phyloP scores from a whole-genome alignment of 2,113 vertebrate species.

The Serinus canaria region DNA sequence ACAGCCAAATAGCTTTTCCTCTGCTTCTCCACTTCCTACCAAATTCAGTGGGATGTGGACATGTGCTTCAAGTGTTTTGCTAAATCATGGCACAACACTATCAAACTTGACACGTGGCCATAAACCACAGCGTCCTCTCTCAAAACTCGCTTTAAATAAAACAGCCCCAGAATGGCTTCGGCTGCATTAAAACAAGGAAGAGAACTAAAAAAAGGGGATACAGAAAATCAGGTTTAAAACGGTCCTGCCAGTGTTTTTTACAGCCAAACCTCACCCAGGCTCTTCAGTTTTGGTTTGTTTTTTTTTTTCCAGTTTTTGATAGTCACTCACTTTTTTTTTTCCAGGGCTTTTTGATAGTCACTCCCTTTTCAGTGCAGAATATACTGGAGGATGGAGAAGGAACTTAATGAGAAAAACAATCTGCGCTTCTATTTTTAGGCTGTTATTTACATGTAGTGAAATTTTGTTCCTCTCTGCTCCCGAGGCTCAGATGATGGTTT shows the following conservation, averaged over 20 bases:
- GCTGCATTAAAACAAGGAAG: background rate
- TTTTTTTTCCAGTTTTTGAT: background rate
- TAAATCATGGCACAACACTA: constrained; percentile 50
- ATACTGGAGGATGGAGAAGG: background rate
- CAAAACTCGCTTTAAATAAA: constrained; percentile 34
- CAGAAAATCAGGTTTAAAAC: background rate
- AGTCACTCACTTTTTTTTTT: no score
- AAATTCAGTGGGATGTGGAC: constrained; percentile 31
- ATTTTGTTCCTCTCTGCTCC: constrained; percentile 22
- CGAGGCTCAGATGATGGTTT: background rate
- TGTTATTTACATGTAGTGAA: constrained; percentile 53
- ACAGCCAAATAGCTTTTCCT: background rate
- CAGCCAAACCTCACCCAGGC: background rate
- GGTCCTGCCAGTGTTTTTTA: background rate
- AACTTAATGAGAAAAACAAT: constrained; percentile 40
- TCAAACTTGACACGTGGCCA: constrained; percentile 44
- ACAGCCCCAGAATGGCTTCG: background rate
- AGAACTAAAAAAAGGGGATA: background rate
- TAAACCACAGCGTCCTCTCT: constrained; percentile 32
- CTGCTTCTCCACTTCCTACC: constrained; percentile 14
- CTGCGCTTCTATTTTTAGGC: constrained; percentile 44
- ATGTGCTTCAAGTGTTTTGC: constrained; percentile 41
- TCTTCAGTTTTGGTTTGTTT: background rate
- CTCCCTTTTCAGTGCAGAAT: background rate
- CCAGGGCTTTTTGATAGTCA: background rate